Evolutionary conservation across 2,888 invertebrate genomes (phyloP), one percentile per base, ranked within the genome.

Genomic region (Camptogramma bilineatum): DNA sequence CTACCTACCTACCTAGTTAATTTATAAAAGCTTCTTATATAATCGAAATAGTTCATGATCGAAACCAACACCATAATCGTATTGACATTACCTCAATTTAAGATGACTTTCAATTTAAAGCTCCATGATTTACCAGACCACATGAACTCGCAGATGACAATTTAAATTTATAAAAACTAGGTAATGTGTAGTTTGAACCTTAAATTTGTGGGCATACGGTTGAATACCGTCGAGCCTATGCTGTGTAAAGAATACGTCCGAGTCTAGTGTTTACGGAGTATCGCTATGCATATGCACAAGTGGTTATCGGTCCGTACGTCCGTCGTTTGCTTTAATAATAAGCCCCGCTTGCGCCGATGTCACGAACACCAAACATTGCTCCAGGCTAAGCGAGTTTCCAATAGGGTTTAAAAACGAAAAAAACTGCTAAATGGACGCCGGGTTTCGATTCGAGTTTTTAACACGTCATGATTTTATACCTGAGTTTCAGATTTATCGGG

Each of bases 321-420:
- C 81, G 83, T 84, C 83, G 71, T 91, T 91, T 92, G 88, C 89
- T 90, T 88, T 90, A 91, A 90, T 87, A 91, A 91, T 91, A 90
- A 90, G 82, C 78, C 79, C 82, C 82, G 87, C 84, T 79, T 76
- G 86, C 85, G 85, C 81, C 79, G 82, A 74, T 88, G 90, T 91
- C 92, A 92, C 91, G 91, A 91, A 87, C 85, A 76, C 85, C 88
- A 91, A 91, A 91, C 90, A 91, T 72, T 70, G 84, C 82, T 73
- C 64, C 79, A 68, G 79, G 83, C 81, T 77, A 74, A 78, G 79
- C 80, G 72, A 66, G 76, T 77, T 75, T 73, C 74, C 73, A 73
- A 73, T 67, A 69, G 73, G 74, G 77, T 74, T 79, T 76, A 67
- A 77, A 85, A 86, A 79, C 70, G 73, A 81, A 81, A 80, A 80